A percentile compares a stretch with the other conserved stretches of the same genome.
These are phyloP conservation scores for Bradypodion ventrale DNA, from an alignment of 2,797 vertebrate species.

Conservation along the genomic window DNA sequence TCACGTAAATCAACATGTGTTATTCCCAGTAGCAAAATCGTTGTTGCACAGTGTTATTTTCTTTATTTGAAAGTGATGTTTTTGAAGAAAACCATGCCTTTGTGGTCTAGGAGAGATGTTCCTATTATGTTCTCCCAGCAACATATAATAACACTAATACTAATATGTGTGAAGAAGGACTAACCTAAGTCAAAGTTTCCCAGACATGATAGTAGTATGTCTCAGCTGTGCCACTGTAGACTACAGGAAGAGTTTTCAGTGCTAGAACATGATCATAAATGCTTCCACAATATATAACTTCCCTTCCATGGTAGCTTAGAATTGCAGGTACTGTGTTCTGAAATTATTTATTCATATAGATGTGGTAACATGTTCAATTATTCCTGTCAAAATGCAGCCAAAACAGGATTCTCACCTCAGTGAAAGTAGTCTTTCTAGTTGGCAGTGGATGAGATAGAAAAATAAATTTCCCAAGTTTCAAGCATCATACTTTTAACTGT, in stretches of 20 bases:
- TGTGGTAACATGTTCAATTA: background rate
- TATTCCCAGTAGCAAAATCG: no score
- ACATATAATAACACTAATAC: no score
- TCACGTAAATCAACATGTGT: no score
- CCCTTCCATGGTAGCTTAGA: background rate
- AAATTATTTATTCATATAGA: background rate
- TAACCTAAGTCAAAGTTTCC: background rate
- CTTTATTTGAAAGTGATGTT: no score
- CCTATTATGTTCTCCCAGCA: background rate
- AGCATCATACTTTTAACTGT: background rate
- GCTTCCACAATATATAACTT: background rate
- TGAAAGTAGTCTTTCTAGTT: background rate
- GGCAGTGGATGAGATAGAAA: background rate
- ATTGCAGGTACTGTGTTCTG: background rate
- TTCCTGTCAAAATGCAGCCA: background rate
- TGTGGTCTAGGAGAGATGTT: background rate
- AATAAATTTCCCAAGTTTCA: background rate
- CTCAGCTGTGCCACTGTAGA: background rate
- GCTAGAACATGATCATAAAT: background rate
- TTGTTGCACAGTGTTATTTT: no score
- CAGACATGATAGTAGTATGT: background rate
- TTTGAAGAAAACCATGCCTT: background rate
- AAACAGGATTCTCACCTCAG: background rate
- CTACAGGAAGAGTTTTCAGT: background rate
- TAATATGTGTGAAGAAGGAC: background rate